Evolutionary conservation across 2,888 invertebrate genomes (phyloP).

Genomic region (Nematopogon swammerdamellus): DNA sequence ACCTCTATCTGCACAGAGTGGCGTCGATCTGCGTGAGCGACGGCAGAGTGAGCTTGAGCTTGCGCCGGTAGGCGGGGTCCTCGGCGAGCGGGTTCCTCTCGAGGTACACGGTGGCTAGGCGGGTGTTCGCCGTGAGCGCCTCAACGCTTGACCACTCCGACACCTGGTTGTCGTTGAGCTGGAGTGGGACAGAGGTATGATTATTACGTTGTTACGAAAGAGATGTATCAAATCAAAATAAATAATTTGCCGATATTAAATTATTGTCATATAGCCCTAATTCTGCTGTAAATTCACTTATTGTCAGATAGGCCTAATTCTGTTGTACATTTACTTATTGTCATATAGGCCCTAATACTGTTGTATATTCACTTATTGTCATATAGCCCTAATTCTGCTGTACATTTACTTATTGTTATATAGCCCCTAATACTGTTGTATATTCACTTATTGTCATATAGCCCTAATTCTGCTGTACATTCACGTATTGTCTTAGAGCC

Average conservation of each 20-base stretch:
- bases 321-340: no score
- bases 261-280: no score
- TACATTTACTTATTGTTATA: no score
- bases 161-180: conserved; percentile 91
- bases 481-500: no score
- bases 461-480: no score
- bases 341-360: no score
- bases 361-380: no score
- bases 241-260: background rate
- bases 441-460: no score
- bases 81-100: conserved; percentile 87
- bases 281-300: background rate
- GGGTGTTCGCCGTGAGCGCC: conserved; percentile 63
- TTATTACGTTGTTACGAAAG: no score
- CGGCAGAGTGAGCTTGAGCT: conserved; percentile 84
- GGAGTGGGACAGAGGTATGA: conserved; percentile 18
- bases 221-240: background rate
- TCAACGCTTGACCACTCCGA: conserved; percentile 83
- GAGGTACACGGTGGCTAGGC: conserved; percentile 82
- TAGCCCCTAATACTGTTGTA: no score
- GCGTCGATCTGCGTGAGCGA: conserved; percentile 93
- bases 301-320: no score
- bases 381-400: no score
- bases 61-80: conserved; percentile 87
- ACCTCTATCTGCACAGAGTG: conserved; percentile 81